These are phyloP conservation scores for Pseudochaenichthys georgianus DNA, from an alignment of 2,797 vertebrate species.

Conservation along the genomic window DNA sequence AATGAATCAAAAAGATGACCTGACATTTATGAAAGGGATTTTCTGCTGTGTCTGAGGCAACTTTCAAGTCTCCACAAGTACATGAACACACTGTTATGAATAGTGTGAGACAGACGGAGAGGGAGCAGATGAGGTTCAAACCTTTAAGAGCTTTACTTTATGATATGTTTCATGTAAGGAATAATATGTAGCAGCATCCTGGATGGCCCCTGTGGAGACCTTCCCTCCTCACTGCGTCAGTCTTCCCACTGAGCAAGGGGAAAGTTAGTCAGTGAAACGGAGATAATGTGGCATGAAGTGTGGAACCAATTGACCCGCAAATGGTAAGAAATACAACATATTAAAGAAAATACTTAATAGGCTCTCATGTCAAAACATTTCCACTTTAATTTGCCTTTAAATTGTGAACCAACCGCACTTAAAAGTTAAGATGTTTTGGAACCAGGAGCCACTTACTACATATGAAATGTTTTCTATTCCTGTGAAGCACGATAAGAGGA, in stretches of 20 bases:
- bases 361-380: slow-evolving; percentile 28
- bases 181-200: slow-evolving; percentile 19
- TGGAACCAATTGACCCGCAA: not conserved
- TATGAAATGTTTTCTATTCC: not conserved
- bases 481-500: not conserved
- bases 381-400: slow-evolving; percentile 22
- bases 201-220: slow-evolving; percentile 53
- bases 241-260: slow-evolving; percentile 23
- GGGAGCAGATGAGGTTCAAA: slow-evolving; percentile 5
- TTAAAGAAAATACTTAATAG: slow-evolving; percentile 9
- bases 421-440: slow-evolving; percentile 4
- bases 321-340: not conserved
- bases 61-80: slow-evolving; percentile 45
- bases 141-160: slow-evolving; percentile 3
- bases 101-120: not conserved
- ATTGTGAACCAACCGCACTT: slow-evolving; percentile 4
- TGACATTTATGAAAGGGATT: slow-evolving; percentile 34
- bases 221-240: slow-evolving; percentile 12
- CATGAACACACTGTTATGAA: slow-evolving; percentile 23
- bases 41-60: slow-evolving; percentile 1
- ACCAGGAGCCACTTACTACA: not conserved
- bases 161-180: slow-evolving; percentile 1
- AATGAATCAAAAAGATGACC: not conserved
- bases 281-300: slow-evolving; percentile 34
- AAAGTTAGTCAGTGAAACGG: slow-evolving; percentile 33